These are phyloP conservation scores for Sitobion miscanthi DNA, from an alignment of 1,140 invertebrate species.

Conservation along the genomic window DNA sequence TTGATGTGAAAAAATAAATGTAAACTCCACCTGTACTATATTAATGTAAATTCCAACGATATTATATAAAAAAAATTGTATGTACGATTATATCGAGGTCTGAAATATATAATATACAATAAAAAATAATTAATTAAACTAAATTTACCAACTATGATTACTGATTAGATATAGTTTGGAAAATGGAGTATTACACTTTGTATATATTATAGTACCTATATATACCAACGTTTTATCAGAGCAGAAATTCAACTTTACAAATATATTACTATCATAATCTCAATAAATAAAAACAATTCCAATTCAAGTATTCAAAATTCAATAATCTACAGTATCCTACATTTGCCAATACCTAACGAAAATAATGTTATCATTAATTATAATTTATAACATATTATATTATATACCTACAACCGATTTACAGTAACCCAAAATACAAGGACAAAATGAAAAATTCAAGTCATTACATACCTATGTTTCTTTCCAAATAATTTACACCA, in stretches of 20 bases:
- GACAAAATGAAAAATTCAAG: neutral
- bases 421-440: neutral
- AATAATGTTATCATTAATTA: neutral
- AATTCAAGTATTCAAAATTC: too few relatives aligned
- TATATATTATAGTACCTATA: too few relatives aligned
- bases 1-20: too few relatives aligned
- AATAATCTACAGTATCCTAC: too few relatives aligned
- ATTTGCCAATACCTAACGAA: neutral
- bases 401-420: neutral
- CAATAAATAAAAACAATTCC: too few relatives aligned
- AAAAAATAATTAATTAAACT: neutral
- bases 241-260: neutral
- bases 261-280: neutral
- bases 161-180: neutral
- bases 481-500: too few relatives aligned
- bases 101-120: neutral
- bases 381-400: neutral
- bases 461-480: neutral
- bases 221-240: neutral
- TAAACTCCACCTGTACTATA: too few relatives aligned
- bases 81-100: neutral
- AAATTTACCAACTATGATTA: too few relatives aligned
- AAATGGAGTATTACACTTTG: neutral
- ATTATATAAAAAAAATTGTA: neutral
- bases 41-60: neutral